phyloP scores from a whole-genome alignment of 2,888 invertebrate species.

The Labia minor region DNA sequence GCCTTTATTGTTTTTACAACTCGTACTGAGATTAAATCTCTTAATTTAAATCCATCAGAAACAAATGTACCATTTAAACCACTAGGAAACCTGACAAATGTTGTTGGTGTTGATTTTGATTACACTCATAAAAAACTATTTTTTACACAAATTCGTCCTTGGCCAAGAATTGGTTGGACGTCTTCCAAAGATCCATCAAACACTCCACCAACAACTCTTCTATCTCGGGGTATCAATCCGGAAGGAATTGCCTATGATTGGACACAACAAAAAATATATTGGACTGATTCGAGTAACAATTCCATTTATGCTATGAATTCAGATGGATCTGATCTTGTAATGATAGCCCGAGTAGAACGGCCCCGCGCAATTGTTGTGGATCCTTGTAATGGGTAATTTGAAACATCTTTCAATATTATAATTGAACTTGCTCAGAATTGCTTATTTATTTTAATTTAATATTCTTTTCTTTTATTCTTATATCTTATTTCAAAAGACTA shows the following conservation, averaged over 20 bases:
- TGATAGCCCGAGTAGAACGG: conserved; percentile 85
- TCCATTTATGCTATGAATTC: conserved; percentile 88
- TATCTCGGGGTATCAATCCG: conserved; percentile 74
- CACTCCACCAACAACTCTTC: conserved; percentile 45
- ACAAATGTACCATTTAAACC: conserved; percentile 77
- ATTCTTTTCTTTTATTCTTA: too few relatives aligned
- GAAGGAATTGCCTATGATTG: conserved; percentile 95
- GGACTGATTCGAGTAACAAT: conserved; percentile 92
- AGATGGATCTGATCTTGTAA: conserved; percentile 74
- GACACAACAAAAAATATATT: conserved; percentile 94
- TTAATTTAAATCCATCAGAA: conserved; percentile 74
- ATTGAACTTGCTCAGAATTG: neutral
- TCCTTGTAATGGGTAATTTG: conserved; percentile 72
- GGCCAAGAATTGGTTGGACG: conserved; percentile 77
- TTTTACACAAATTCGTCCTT: conserved; percentile 88
- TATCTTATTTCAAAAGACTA: too few relatives aligned
- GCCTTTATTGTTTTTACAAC: conserved; percentile 92
- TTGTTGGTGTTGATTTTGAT: conserved; percentile 92
- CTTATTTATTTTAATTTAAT: too few relatives aligned
- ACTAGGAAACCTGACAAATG: conserved; percentile 76
- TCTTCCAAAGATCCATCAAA: conserved; percentile 57
- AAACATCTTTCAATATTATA: neutral
- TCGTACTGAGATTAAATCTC: conserved; percentile 81
- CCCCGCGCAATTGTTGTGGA: conserved; percentile 92
- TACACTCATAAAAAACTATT: conserved; percentile 75